A percentile compares a stretch with the other conserved stretches of the same genome.
Evolutionary conservation across 2,797 vertebrate genomes (phyloP).

Genomic region (Margarornis squamiger): DNA sequence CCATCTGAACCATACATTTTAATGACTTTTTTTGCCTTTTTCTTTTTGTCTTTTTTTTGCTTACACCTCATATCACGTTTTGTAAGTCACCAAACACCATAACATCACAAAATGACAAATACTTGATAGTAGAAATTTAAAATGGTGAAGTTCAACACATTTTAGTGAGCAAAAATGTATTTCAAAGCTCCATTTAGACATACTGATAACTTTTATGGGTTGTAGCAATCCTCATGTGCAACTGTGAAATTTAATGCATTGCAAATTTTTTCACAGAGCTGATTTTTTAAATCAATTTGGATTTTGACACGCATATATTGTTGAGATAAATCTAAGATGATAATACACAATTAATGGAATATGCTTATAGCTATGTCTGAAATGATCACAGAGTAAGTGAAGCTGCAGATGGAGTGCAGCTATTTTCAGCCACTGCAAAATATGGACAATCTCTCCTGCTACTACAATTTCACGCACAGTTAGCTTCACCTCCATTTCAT

Average conservation of each 20-base stretch:
- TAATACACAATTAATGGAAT: conserved; percentile 47
- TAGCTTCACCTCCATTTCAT: conserved; percentile 75
- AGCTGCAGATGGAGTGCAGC: conserved; percentile 59
- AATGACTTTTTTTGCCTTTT: background rate
- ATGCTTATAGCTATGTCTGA: conserved; percentile 41
- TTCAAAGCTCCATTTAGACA: background rate
- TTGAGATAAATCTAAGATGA: background rate
- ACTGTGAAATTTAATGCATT: background rate
- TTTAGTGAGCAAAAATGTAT: background rate
- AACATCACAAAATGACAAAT: background rate
- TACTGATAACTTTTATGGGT: background rate
- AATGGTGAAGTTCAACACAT: background rate
- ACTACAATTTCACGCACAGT: conserved; percentile 78
- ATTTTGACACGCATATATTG: background rate
- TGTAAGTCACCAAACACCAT: background rate
- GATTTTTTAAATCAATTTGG: background rate
- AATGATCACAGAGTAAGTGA: conserved; percentile 40
- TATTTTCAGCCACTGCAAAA: conserved; percentile 77
- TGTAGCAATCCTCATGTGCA: background rate
- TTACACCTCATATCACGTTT: background rate
- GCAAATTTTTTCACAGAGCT: background rate
- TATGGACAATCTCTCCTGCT: conserved; percentile 69
- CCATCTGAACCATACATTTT: background rate
- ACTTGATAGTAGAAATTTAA: background rate
- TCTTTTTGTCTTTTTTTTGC: background rate